Base-by-base conservation (phyloP, 1,140 invertebrate genomes). In the Lasaia peninsularis region DNA sequence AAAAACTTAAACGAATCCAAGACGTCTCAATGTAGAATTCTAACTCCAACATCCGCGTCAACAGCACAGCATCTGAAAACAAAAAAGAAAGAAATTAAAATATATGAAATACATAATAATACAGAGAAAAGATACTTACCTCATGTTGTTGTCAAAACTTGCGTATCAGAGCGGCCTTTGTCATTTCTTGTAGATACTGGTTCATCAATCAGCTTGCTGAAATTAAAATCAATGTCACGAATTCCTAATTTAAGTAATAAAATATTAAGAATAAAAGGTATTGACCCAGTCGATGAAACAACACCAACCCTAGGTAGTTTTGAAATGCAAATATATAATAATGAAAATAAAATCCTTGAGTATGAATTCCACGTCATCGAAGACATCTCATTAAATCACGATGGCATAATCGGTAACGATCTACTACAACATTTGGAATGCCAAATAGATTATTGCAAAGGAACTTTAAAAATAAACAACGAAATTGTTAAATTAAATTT, bases 381-480 rank as follows among this genome's bases (percentile, higher is more conserved):
- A 18, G 20, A 48, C 3, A 48, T 48, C 6, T 16, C 40, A n/a
- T 1, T 48, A 11, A 48, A 21, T 11, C 40, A 48, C 11, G 40
- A 48, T 5, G 40, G 40, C 14, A 48, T 48, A 10, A 21, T 48
- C n/a, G 40, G 18, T 10, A 48, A 21, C 14, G 40, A 48, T 11
- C 16, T 48, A 4, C 21, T 64, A n/a, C 11, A 33, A 14, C 20
- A 51, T 12, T 14, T 34, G 3, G 11, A n/a, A 10, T 52, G 49
- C 21, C 34, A 50, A 4, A 64, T 64, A 21, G 31, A 61, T 28
- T 67, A 58, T 24, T 8, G 1, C n/a, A 24, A 49, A 8, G 48
- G 44, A 12, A 49, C 9, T 2, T 16, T 62, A 8, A 9, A 31
- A 3, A 44, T 62, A 14, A 34, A 28, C 9, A 48, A 59, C n/a